Evolutionary conservation across 23 tunicate genomes (phyloP), one percentile per base, ranked within the genome.

Genomic region (Botrylloides violaceus): DNA sequence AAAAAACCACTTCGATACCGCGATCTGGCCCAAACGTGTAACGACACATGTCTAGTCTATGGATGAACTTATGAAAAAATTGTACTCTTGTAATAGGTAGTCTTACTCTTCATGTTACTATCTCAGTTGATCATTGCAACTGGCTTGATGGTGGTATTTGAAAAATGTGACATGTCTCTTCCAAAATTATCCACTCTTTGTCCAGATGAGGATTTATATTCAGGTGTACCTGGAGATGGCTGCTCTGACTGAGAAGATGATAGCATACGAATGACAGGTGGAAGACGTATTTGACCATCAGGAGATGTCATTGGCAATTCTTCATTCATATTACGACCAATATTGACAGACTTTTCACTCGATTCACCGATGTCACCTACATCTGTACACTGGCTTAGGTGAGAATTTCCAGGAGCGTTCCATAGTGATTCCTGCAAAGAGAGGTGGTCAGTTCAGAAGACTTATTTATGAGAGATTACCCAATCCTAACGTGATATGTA

Each of bases 371-470:
- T 43, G 53, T 68, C 74, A 21, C 74, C 47, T 19, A 37, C 30
- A 1, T 68, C 74, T 9, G 56, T 68, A 20, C 56, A 36, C 12
- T 19, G 21, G 4, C 49, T 5, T 43, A 43, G 27, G 21, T 43
- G 74, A 22, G 74, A 36, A 68, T 39, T 43, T 19, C 26, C 22
- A 12, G 81, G 15, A 4, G 65, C 94, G 20, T 85, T 84, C 94
- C 94, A 85, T 3, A 85, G 43, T 26, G 81, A 66, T 29, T 78
- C 94, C 94, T 85, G 84, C 38, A 34, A n/a, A n/a, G n/a, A n/a
- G n/a, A n/a, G n/a, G n/a, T n/a, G n/a, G n/a, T n/a, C n/a, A n/a
- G n/a, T n/a, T n/a, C n/a, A n/a, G n/a, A n/a, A n/a, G n/a, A n/a
- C n/a, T n/a, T n/a, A n/a, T n/a, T n/a, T n/a, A n/a, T n/a, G n/a